Conservation (phyloP, 2,113 vertebrate species). For the Myrmecophaga tridactyla region DNA sequence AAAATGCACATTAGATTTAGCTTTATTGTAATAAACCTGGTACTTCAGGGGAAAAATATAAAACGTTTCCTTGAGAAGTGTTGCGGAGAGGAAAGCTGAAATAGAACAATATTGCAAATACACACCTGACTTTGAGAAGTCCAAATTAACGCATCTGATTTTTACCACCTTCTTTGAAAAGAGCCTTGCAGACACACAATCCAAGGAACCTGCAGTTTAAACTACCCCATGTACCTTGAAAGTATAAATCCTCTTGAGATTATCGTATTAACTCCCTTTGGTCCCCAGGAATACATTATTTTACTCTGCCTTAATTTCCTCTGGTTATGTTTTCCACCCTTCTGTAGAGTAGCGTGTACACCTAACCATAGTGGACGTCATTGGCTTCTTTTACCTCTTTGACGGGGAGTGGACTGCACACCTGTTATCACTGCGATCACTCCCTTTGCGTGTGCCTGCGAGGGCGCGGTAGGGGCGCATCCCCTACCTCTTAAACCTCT, state of each 20-base stretch:
- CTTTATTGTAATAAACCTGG: neutral
- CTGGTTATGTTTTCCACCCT: neutral
- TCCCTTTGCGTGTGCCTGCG: neutral
- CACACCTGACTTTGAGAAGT: neutral
- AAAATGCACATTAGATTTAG: neutral
- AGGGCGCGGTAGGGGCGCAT: neutral
- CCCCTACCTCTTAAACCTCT: neutral
- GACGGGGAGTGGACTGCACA: accelerated
- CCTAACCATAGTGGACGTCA: neutral
- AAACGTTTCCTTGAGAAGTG: neutral
- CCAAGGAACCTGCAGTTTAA: neutral
- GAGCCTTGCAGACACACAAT: neutral
- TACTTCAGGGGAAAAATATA: neutral
- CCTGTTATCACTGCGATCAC: too few relatives aligned
- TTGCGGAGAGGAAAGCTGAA: neutral
- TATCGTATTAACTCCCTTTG: neutral
- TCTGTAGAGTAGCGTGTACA: neutral
- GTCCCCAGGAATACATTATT: neutral
- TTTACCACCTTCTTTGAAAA: neutral
- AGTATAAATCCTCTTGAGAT: neutral
- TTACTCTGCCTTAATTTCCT: neutral
- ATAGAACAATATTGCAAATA: neutral
- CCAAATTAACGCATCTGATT: neutral
- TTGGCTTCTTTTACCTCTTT: neutral
- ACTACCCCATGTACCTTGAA: neutral